phyloP scores from a whole-genome alignment of 1,140 invertebrate species.

The Sarcophaga peregrina region DNA sequence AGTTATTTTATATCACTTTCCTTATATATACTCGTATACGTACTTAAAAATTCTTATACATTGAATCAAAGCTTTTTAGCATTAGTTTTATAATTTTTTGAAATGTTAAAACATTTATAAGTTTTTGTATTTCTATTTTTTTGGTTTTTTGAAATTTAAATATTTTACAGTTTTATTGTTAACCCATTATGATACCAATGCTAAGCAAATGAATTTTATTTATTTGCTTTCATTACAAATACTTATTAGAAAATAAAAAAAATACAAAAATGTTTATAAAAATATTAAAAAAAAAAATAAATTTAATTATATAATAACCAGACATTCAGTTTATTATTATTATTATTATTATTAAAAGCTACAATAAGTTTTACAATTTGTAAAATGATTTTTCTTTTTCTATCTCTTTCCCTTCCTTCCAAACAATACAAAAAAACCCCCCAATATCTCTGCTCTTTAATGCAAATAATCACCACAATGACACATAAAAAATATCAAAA shows the following conservation, averaged over 20 bases:
- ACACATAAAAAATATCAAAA: neutral
- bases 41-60: neutral
- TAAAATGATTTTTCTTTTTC: conserved; percentile 39
- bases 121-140: neutral
- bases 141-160: no score
- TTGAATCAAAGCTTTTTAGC: conserved; percentile 11
- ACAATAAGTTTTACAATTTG: conserved; percentile 23
- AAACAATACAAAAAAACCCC: neutral
- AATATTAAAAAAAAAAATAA: neutral
- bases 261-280: conserved; percentile 4
- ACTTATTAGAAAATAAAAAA: neutral
- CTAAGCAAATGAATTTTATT: conserved; percentile 2
- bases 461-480: neutral
- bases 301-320: neutral
- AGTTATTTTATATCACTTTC: no score
- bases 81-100: neutral
- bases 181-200: neutral
- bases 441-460: neutral
- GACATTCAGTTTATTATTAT: neutral
- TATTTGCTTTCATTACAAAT: neutral
- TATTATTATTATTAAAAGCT: neutral
- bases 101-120: conserved; percentile 9
- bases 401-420: neutral
- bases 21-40: no score
- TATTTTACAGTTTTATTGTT: conserved; percentile 3